phyloP scores from a whole-genome alignment of 1,140 invertebrate species.

The Drosophila ohnishii region DNA sequence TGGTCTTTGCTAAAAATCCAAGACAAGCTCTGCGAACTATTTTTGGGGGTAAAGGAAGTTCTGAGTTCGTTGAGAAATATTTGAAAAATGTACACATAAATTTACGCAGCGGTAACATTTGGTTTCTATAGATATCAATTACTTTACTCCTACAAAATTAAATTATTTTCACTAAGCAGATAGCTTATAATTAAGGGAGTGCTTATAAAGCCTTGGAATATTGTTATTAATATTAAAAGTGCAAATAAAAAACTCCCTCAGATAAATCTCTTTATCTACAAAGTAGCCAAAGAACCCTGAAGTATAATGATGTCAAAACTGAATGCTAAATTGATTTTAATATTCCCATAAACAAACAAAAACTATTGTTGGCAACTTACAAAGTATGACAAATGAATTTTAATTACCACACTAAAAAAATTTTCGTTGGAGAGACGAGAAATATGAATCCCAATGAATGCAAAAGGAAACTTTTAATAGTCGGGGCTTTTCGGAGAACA shows the following conservation, averaged over 20 bases:
- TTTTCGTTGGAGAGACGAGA: conserved; percentile 32
- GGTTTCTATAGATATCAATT: not conserved
- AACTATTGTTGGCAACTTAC: conserved; percentile 49
- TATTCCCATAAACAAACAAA: conserved; percentile 34
- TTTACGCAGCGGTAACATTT: not conserved
- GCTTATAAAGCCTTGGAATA: not conserved
- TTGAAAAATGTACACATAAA: not conserved
- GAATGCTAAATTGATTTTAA: conserved; percentile 78
- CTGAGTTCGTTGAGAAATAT: too few relatives aligned
- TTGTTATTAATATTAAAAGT: not conserved
- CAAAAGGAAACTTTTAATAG: conserved; percentile 30
- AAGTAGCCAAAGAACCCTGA: conserved; percentile 25
- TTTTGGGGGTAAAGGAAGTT: not conserved
- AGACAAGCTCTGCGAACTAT: conserved; percentile 12
- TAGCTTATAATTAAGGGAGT: too few relatives aligned
- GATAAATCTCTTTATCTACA: conserved; percentile 24
- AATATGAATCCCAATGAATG: conserved; percentile 41
- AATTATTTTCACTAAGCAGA: not conserved
- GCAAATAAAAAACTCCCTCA: not conserved
- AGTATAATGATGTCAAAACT: conserved; percentile 59
- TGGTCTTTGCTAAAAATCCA: not conserved
- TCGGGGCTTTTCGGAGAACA: conserved; percentile 34
- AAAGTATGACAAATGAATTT: conserved; percentile 78
- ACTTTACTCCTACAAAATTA: not conserved
- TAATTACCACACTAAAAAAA: conserved; percentile 70